Percentiles rank a stretch among this genome's conserved stretches.
These are phyloP conservation scores for Pyralis farinalis DNA, from an alignment of 2,888 invertebrate genomes.

Conservation along the genomic window DNA sequence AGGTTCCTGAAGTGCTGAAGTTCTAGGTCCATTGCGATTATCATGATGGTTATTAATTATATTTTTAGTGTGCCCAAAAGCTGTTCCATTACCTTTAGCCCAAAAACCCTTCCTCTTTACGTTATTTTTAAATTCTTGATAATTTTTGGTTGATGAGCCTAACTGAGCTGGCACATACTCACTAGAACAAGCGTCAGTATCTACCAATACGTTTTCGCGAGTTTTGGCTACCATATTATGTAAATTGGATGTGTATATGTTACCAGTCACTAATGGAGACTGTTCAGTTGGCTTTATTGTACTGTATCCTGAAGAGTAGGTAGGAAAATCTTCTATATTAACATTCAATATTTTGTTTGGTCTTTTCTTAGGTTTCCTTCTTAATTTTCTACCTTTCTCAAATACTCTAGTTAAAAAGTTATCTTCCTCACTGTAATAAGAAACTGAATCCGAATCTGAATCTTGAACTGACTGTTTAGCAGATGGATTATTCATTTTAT, in stretches of 20 bases:
- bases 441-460: conserved; percentile 61
- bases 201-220: conserved; percentile 31
- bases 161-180: conserved; percentile 74
- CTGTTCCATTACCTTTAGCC: conserved; percentile 66
- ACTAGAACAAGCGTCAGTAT: conserved; percentile 56
- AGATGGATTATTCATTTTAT: conserved; percentile 21
- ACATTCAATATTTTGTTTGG: conserved; percentile 17
- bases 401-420: conserved; percentile 66
- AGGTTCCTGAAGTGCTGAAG: not conserved
- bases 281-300: conserved; percentile 50
- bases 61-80: conserved; percentile 34
- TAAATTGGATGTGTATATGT: conserved; percentile 61
- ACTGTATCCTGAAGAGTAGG: conserved; percentile 42
- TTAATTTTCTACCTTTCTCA: conserved; percentile 48
- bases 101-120: conserved; percentile 66
- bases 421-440: conserved; percentile 63
- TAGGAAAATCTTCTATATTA: conserved; percentile 3
- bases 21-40: not conserved
- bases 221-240: conserved; percentile 55
- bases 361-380: conserved; percentile 46
- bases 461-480: conserved; percentile 38
- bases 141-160: conserved; percentile 65
- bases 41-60: conserved; percentile 25
- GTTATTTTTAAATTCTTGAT: conserved; percentile 71
- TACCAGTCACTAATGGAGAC: conserved; percentile 60